phyloP scores from a whole-genome alignment of 2,888 invertebrate genomes.

The Choreutis nemorana region DNA sequence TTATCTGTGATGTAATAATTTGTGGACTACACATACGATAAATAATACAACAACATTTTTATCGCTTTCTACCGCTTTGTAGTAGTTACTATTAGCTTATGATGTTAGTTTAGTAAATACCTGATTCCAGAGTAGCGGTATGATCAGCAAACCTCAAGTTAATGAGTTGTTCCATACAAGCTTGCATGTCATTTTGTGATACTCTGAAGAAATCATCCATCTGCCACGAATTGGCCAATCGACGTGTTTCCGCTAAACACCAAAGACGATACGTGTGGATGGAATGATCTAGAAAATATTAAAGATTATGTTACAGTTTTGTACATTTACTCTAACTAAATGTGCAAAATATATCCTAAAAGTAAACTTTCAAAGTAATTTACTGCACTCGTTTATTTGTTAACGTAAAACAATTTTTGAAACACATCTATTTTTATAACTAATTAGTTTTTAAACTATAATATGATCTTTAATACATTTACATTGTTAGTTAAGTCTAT shows the following conservation, averaged over 20 bases:
- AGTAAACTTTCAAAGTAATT: too few species aligned
- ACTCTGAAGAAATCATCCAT: constrained; percentile 77
- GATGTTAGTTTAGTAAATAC: constrained; percentile 23
- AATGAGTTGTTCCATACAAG: constrained; percentile 66
- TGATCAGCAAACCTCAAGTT: constrained; percentile 70
- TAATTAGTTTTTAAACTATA: too few species aligned
- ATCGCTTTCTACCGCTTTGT: not conserved
- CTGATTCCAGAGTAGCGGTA: constrained; percentile 57
- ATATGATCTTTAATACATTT: too few species aligned
- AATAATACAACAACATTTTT: constrained; percentile 1
- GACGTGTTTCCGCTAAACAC: constrained; percentile 76
- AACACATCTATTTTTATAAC: too few species aligned
- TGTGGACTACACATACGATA: too few species aligned
- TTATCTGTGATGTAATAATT: not conserved
- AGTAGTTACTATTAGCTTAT: too few species aligned
- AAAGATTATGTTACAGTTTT: too few species aligned
- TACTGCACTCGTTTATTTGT: too few species aligned
- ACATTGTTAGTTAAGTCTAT: too few species aligned
- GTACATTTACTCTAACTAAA: too few species aligned
- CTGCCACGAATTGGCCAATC: constrained; percentile 77
- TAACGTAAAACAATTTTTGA: too few species aligned
- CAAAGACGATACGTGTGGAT: constrained; percentile 81
- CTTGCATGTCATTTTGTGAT: constrained; percentile 70
- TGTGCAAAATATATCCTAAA: too few species aligned
- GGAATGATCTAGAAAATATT: constrained; percentile 83